A percentile compares a stretch with the other conserved stretches of the same genome.
phyloP scores from a whole-genome alignment of 2,113 vertebrate species.

The Poicephalus meyeri region DNA sequence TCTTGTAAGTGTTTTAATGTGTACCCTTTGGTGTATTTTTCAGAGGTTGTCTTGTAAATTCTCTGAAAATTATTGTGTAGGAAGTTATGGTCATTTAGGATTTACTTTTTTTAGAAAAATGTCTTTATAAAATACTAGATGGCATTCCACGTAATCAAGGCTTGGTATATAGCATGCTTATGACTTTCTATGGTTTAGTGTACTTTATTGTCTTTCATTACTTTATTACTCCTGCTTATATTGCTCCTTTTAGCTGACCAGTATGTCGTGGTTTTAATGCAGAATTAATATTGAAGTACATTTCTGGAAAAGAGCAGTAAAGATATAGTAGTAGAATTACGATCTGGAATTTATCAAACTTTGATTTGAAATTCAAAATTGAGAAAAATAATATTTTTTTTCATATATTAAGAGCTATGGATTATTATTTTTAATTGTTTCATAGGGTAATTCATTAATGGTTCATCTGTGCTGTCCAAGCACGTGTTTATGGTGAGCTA shows the following conservation, averaged over 20 bases:
- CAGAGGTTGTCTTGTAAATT: background rate
- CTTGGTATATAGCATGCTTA: background rate
- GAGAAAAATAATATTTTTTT: background rate
- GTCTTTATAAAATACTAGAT: background rate
- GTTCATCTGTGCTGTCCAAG: background rate
- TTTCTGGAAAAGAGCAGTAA: background rate
- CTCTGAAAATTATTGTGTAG: background rate
- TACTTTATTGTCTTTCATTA: background rate
- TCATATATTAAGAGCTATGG: background rate
- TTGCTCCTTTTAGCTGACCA: background rate
- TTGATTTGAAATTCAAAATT: background rate
- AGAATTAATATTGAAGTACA: background rate
- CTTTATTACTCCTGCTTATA: background rate
- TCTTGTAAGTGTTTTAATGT: background rate
- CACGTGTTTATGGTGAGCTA: background rate
- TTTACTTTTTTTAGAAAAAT: background rate
- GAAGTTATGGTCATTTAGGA: background rate
- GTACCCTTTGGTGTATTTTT: background rate
- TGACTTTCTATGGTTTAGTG: background rate
- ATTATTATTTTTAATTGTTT: background rate
- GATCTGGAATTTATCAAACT: background rate
- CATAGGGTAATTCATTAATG: background rate
- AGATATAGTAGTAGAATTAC: background rate
- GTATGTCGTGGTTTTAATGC: background rate
- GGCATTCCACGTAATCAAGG: background rate